These are phyloP conservation scores for Epizoanthus ramosus DNA, from an alignment of 92 coral and sea anemone genomes.

Conservation along the genomic window DNA sequence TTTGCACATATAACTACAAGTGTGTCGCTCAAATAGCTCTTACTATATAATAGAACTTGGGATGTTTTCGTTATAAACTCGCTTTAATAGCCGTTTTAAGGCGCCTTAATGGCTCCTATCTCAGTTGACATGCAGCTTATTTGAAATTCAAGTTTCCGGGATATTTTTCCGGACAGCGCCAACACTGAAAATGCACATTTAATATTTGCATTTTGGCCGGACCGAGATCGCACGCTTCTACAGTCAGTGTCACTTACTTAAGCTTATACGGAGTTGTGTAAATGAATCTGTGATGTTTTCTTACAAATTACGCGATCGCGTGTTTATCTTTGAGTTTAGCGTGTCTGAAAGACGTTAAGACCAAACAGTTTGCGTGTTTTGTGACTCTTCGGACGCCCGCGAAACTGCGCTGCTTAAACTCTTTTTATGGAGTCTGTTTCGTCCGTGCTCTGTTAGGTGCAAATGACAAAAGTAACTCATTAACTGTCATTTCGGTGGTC, in stretches of 20 bases:
- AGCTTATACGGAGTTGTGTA: conserved; percentile 6
- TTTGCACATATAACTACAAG: conserved; percentile 63
- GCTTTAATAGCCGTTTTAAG: conserved; percentile 84
- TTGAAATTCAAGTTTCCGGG: conserved; percentile 69
- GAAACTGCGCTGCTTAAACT: conserved; percentile 44
- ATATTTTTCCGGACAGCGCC: conserved; percentile 68
- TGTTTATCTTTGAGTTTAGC: conserved; percentile 31
- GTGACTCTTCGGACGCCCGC: conserved; percentile 7
- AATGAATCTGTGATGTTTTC: conserved; percentile 21
- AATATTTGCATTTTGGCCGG: conserved; percentile 50
- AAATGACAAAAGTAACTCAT: conserved; percentile 66
- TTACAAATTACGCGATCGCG: conserved; percentile 24
- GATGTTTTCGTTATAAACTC: conserved; percentile 90
- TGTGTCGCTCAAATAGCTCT: conserved; percentile 59
- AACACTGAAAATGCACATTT: conserved; percentile 33
- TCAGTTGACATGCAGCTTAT: conserved; percentile 59
- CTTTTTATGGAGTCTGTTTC: conserved; percentile 26
- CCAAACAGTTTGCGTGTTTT: conserved; percentile 42
- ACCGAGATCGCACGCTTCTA: conserved; percentile 3
- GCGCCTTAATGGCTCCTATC: conserved; percentile 72
- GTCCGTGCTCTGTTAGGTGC: conserved; percentile 57
- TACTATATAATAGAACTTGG: conserved; percentile 75
- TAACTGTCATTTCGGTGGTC: conserved; percentile 75
- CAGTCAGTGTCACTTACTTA: conserved; percentile 2
- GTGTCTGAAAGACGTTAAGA: conserved; percentile 17